These are phyloP conservation scores for Lithophane socia DNA, from an alignment of 2,888 invertebrate species.

Conservation along the genomic window DNA sequence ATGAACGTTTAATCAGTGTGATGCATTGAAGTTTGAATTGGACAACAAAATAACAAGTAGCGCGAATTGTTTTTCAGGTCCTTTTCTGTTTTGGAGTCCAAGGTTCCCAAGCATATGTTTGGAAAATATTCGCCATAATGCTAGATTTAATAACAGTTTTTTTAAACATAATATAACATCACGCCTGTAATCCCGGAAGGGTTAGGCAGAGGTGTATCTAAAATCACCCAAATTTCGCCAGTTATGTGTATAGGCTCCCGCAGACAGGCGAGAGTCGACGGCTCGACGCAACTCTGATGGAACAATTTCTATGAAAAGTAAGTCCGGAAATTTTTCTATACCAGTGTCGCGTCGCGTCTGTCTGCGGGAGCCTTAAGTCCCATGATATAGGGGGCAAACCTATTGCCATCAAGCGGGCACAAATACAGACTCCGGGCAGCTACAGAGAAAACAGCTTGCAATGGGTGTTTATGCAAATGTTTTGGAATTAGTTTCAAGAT, in stretches of 20 bases:
- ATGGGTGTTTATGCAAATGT: background rate
- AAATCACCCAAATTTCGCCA: background rate
- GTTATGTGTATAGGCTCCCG: background rate
- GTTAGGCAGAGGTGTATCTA: background rate
- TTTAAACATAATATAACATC: background rate
- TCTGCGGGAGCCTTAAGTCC: background rate
- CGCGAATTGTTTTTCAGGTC: slow-evolving; percentile 7
- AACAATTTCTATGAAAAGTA: too few species aligned
- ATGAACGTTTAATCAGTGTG: slow-evolving; percentile 28
- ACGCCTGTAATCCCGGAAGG: background rate
- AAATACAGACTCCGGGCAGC: background rate
- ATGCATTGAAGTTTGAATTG: slow-evolving; percentile 1
- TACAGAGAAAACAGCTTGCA: background rate
- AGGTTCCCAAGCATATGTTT: background rate
- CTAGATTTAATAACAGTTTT: background rate
- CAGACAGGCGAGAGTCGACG: too few species aligned
- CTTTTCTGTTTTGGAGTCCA: background rate
- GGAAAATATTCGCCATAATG: slow-evolving; percentile 16
- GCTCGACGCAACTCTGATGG: too few species aligned
- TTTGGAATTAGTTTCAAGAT: slow-evolving; percentile 9
- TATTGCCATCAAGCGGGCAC: background rate
- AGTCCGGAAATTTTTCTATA: too few species aligned
- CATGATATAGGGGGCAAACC: background rate
- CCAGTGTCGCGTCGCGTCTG: too few species aligned
- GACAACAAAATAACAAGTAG: slow-evolving; percentile 4